Evolutionary conservation across 1,140 invertebrate species (phyloP).

Genomic region (Drosophila equinoxialis): DNA sequence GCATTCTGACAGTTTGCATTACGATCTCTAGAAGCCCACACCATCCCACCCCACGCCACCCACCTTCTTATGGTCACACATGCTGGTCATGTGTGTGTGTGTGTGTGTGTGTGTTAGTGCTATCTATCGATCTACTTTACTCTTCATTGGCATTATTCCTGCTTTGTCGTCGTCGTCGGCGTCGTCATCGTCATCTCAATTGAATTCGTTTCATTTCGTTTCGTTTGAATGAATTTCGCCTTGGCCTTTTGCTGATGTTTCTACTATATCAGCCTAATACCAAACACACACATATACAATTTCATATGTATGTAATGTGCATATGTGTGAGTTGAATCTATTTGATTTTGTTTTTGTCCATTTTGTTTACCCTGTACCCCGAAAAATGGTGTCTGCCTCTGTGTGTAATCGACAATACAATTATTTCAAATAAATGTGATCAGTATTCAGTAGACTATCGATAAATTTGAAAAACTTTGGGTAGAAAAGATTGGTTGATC

Average conservation of each 20-base stretch:
- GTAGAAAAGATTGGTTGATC: no score
- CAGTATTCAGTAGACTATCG: no score
- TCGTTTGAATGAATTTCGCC: constrained; percentile 79
- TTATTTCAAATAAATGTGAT: no score
- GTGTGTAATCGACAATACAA: no score
- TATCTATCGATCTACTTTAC: constrained; percentile 79
- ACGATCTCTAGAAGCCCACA: constrained; percentile 49
- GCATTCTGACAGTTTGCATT: constrained; percentile 81
- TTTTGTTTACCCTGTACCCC: not conserved
- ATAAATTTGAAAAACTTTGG: no score
- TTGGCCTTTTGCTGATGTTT: constrained; percentile 73
- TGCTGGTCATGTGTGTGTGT: constrained; percentile 41
- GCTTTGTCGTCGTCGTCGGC: constrained; percentile 47
- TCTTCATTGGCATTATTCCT: constrained; percentile 78
- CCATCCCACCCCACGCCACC: not conserved
- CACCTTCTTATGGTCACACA: constrained; percentile 45
- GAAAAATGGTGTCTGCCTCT: no score
- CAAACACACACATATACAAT: constrained; percentile 16
- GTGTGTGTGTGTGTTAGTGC: constrained; percentile 40
- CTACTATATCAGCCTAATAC: constrained; percentile 57
- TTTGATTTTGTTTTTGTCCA: constrained; percentile 25
- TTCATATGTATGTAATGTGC: constrained; percentile 10
- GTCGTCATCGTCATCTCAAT: constrained; percentile 58
- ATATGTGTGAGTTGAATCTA: constrained; percentile 33
- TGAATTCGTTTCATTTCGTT: constrained; percentile 81